phyloP scores from a whole-genome alignment of 2,888 invertebrate genomes.

The Melieria picta region DNA sequence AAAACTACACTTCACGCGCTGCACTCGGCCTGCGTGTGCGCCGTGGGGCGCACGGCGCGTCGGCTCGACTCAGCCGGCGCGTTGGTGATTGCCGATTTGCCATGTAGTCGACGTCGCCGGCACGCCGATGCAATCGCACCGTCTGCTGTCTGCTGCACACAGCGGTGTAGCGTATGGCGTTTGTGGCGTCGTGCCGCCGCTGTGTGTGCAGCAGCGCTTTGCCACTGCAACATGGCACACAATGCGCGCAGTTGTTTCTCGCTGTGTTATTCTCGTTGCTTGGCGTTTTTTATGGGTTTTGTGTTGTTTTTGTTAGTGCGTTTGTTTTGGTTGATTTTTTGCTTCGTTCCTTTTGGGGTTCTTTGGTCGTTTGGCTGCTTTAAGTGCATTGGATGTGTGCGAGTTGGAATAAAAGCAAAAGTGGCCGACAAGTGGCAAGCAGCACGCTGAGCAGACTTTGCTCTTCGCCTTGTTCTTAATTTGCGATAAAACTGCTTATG shows the following conservation, averaged over 20 bases:
- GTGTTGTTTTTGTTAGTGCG: too few species aligned
- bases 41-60: too few species aligned
- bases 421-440: conserved; percentile 21
- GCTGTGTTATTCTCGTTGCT: conserved; percentile 13
- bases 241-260: conserved; percentile 34
- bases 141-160: too few species aligned
- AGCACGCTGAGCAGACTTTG: conserved; percentile 9
- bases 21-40: too few species aligned
- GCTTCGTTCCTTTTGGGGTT: not conserved
- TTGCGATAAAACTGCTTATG: conserved; percentile 20
- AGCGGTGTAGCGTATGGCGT: too few species aligned
- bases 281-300: conserved; percentile 15
- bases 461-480: conserved; percentile 17
- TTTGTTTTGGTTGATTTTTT: conserved; percentile 12
- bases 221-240: conserved; percentile 6
- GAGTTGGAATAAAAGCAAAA: conserved; percentile 22
- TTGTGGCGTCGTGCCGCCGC: too few species aligned
- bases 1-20: too few species aligned
- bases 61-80: too few species aligned
- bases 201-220: too few species aligned
- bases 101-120: too few species aligned
- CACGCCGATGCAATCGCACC: too few species aligned
- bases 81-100: too few species aligned
- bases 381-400: conserved; percentile 23
- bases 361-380: conserved; percentile 12